These are phyloP conservation scores for Drosophila teissieri DNA, from an alignment of 1,140 invertebrate genomes.

Conservation along the genomic window DNA sequence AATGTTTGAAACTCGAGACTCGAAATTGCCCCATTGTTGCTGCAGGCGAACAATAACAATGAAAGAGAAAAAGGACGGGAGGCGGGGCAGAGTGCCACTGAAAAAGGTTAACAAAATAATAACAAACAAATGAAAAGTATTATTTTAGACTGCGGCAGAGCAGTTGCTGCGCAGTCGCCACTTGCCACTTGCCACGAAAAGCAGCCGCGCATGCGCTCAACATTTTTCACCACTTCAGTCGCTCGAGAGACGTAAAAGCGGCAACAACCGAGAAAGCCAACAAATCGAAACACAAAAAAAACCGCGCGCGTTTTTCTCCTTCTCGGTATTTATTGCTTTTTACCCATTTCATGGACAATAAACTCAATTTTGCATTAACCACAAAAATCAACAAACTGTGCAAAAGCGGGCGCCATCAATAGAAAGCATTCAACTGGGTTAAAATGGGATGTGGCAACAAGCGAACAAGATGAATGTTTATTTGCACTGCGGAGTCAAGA, in stretches of 20 bases:
- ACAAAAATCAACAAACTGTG: constrained; percentile 76
- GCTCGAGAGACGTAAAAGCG: constrained; percentile 64
- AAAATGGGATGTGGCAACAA: constrained; percentile 32
- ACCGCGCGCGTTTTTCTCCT: constrained; percentile 40
- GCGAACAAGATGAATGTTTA: constrained; percentile 24
- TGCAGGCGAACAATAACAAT: constrained; percentile 15
- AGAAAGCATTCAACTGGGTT: constrained; percentile 49
- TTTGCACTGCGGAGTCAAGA: constrained; percentile 7
- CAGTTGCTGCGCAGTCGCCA: constrained; percentile 34
- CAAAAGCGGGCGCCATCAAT: constrained; percentile 45
- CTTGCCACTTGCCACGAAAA: constrained; percentile 13
- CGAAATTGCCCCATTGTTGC: constrained; percentile 45
- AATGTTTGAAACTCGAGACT: constrained; percentile 58
- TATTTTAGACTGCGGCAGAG: constrained; percentile 11
- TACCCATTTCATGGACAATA: constrained; percentile 59
- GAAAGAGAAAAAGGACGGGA: constrained; percentile 2
- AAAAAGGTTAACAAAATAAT: constrained; percentile 53
- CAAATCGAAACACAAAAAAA: background rate
- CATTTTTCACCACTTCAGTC: constrained; percentile 47
- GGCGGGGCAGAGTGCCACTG: constrained; percentile 36
- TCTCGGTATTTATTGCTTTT: constrained; percentile 20
- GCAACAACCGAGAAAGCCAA: constrained; percentile 48
- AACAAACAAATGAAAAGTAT: constrained; percentile 42
- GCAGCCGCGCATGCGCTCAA: constrained; percentile 50
- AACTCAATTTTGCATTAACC: constrained; percentile 66